phyloP scores from a whole-genome alignment of 2,888 invertebrate genomes.

The Rapana venosa region DNA sequence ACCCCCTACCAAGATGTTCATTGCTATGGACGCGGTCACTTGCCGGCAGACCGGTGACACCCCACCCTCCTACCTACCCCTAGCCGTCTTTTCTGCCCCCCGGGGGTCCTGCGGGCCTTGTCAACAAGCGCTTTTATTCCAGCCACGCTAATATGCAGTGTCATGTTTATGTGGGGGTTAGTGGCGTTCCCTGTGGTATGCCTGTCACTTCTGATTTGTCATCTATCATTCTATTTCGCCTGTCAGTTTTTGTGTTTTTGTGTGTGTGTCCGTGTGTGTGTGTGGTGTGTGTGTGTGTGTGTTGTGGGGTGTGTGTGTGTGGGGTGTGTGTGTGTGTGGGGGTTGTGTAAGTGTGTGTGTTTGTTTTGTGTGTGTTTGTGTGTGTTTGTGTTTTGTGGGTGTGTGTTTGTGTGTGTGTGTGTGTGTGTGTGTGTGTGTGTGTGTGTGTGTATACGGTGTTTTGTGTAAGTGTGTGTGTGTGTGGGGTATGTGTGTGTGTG shows the following conservation, averaged over 20 bases:
- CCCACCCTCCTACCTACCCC: not conserved
- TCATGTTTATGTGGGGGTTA: conserved; percentile 16
- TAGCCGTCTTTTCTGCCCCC: not conserved
- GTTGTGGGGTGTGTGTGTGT: too few relatives aligned
- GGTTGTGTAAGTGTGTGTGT: too few relatives aligned
- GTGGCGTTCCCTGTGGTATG: not conserved
- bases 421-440: too few relatives aligned
- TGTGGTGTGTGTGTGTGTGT: too few relatives aligned
- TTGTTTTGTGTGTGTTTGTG: too few relatives aligned
- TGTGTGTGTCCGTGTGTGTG: not conserved
- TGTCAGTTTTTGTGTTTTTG: not conserved
- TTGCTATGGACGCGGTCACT: not conserved
- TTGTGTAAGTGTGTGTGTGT: too few relatives aligned
- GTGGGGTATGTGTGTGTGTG: too few relatives aligned
- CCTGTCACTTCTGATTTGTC: not conserved
- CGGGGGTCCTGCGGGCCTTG: not conserved
- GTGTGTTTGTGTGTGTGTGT: too few relatives aligned
- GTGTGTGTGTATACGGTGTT: too few relatives aligned
- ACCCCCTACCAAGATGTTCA: not conserved
- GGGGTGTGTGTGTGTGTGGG: too few relatives aligned
- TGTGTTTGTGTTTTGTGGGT: too few relatives aligned
- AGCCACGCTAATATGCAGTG: conserved; percentile 12
- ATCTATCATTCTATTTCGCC: conserved; percentile 3
- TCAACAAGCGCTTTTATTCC: conserved; percentile 24
- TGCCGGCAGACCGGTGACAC: not conserved